These are phyloP conservation scores for Todiramphus chloris DNA, from an alignment of 2,113 vertebrate genomes.

Conservation along the genomic window DNA sequence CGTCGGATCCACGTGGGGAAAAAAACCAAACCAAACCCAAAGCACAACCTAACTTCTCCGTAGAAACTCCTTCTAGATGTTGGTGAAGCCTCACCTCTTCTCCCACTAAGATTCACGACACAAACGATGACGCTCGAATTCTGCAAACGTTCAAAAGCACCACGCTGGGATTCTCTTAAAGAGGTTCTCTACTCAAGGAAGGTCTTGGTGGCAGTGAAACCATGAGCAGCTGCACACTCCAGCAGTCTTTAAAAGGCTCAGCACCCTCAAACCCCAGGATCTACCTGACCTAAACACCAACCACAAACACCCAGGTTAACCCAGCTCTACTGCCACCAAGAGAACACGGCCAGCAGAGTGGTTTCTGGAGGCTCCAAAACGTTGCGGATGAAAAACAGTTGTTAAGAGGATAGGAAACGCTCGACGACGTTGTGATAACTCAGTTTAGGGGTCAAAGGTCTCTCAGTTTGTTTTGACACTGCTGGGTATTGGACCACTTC, in stretches of 20 bases:
- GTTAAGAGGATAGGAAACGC: background rate
- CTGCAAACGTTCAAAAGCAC: background rate
- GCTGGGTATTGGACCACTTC: rapidly evolving
- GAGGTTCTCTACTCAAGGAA: background rate
- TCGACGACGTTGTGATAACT: rapidly evolving
- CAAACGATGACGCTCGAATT: background rate
- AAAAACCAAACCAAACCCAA: background rate
- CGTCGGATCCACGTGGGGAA: background rate
- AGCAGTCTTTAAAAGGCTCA: background rate
- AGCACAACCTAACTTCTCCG: background rate
- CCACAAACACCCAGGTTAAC: background rate
- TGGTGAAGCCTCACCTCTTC: background rate
- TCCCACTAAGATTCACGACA: background rate
- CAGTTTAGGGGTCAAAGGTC: background rate
- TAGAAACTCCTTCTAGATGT: background rate
- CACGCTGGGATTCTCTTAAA: background rate
- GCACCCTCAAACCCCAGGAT: background rate
- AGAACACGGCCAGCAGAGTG: rapidly evolving
- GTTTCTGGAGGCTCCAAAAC: background rate
- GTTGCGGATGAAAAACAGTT: background rate
- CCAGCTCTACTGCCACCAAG: background rate
- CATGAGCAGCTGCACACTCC: background rate
- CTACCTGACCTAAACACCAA: background rate
- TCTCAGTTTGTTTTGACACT: rapidly evolving
- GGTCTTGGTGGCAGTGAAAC: background rate